These are phyloP conservation scores for Acridotheres tristis DNA, from an alignment of 2,797 vertebrate genomes.

Conservation along the genomic window DNA sequence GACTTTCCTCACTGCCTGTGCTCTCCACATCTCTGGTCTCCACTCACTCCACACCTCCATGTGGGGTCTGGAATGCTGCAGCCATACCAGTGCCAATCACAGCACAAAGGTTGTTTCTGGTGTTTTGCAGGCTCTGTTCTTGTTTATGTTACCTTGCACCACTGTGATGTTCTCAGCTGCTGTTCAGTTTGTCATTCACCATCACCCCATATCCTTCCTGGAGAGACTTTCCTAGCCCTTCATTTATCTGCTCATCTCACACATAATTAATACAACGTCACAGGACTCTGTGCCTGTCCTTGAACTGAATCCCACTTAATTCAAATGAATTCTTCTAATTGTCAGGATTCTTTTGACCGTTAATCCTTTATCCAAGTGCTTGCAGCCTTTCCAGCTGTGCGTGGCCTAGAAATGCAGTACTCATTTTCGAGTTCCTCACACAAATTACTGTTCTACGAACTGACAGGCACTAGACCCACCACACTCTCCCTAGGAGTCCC, in stretches of 20 bases:
- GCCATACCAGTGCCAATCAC: background rate
- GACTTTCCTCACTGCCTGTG: background rate
- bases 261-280: background rate
- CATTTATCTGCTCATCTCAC: background rate
- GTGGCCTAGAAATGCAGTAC: background rate
- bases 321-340: background rate
- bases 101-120: background rate
- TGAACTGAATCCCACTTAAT: conserved; percentile 15
- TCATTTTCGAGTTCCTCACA: background rate
- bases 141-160: background rate
- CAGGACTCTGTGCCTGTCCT: background rate
- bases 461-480: background rate
- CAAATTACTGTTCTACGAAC: background rate
- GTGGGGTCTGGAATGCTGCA: background rate
- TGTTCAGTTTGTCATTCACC: background rate
- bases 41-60: background rate
- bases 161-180: background rate
- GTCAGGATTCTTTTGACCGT: background rate
- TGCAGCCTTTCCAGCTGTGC: background rate
- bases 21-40: background rate
- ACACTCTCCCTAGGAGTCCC: background rate
- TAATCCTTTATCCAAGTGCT: background rate
- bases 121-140: background rate
- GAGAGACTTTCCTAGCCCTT: background rate
- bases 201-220: background rate